Evolutionary conservation across 2,113 vertebrate species (phyloP), one percentile per base, ranked within the genome.

Genomic region (Amphiprion percula): DNA sequence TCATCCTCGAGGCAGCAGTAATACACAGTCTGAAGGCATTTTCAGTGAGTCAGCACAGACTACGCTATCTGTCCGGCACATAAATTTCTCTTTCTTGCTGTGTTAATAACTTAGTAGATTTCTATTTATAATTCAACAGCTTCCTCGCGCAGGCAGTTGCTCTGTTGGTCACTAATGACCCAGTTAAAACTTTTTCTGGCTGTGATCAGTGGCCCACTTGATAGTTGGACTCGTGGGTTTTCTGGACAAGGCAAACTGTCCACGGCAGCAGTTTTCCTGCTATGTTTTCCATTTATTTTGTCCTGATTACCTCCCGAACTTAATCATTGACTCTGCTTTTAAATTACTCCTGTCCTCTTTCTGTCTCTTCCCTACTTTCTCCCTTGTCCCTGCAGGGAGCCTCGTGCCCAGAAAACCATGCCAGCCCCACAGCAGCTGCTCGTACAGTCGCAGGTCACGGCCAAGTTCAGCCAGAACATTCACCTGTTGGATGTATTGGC

Each of bases 381-480:
- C 65, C 4, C 30, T 17, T n/a, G 91, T 96, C 95, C 95, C 94
- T 94, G 94, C 95, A 95, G 95, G 95, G 95, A 94, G 95, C 95
- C 94, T 94, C 87, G 79, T 93, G 94, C 94, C 96, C 95, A 97
- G 96, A 96, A 95, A 96, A 94, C 85, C 74, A 24, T 23, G 11
- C 88, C 95, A 95, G 86, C 87, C 56, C 47, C 2, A 4, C 50
- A 46, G 37, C 95, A 95, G 63, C 86, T 91, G 10, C 19, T 88
- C 0, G 52, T 66, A 0, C 33, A 26, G 21, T 44, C 95, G 19
- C 72, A 94, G 4, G 93, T 96, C 79, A 94, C 19, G 3, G 92
- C 94, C 19, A 95, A 96, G 80, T 98, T 97, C 88, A 96, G 96
- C 79, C 90, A 95, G 87, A 96, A 97, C 86, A 92, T 97, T 56